Percentiles rank a stretch among this genome's conserved stretches.
phyloP scores from a whole-genome alignment of 2,888 invertebrate species.

The Halictus ligatus region DNA sequence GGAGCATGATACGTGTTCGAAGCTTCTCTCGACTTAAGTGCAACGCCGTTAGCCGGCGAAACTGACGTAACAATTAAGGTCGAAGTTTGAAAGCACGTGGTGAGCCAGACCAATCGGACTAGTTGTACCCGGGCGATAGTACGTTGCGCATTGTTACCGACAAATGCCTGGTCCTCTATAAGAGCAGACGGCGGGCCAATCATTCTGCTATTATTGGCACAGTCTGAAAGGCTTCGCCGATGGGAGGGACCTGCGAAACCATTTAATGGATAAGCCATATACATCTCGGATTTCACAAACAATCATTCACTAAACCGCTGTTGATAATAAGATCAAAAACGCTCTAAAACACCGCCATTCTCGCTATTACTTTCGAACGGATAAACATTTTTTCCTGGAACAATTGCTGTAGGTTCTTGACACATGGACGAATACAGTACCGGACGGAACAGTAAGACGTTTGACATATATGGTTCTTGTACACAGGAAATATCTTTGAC shows the following conservation, averaged over 20 bases:
- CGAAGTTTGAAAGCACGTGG: constrained; percentile 66
- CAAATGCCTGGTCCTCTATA: constrained; percentile 74
- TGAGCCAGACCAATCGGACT: constrained; percentile 61
- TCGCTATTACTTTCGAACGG: background rate
- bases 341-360: background rate
- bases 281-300: constrained; percentile 73
- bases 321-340: constrained; percentile 4
- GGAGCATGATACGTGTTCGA: constrained; percentile 20
- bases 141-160: constrained; percentile 75
- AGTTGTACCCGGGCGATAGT: constrained; percentile 75
- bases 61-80: constrained; percentile 69
- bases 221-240: constrained; percentile 9
- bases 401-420: background rate
- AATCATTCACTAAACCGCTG: constrained; percentile 65
- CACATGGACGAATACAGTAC: no score
- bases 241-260: constrained; percentile 58
- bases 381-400: background rate
- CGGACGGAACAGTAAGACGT: no score
- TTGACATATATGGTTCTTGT: no score
- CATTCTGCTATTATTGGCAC: constrained; percentile 79
- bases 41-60: constrained; percentile 24
- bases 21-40: constrained; percentile 31
- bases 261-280: constrained; percentile 72
- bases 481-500: no score
- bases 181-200: constrained; percentile 79